phyloP scores from a whole-genome alignment of 2,888 invertebrate genomes.

The Scrobipalpa costella region DNA sequence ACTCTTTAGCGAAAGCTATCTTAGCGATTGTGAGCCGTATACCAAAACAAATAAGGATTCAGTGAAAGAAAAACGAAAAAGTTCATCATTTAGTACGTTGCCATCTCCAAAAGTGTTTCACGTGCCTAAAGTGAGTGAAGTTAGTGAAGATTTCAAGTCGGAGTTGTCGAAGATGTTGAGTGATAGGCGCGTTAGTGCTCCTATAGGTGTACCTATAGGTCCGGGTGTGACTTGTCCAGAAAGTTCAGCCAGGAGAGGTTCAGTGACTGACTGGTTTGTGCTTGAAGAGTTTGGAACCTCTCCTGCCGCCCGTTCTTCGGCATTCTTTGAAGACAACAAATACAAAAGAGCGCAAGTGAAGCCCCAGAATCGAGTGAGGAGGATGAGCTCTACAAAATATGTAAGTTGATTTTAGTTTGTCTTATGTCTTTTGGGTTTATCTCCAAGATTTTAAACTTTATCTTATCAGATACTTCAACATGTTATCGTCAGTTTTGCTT shows the following conservation, averaged over 20 bases:
- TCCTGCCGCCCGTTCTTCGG: conserved; percentile 28
- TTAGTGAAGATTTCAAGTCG: conserved; percentile 68
- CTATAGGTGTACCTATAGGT: conserved; percentile 34
- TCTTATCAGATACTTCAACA: neutral
- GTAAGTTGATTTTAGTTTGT: conserved; percentile 53
- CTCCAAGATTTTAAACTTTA: neutral
- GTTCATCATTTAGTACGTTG: conserved; percentile 63
- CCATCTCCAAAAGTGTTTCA: conserved; percentile 70
- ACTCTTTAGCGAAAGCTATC: conserved; percentile 68
- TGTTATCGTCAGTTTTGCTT: neutral
- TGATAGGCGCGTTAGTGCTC: conserved; percentile 47
- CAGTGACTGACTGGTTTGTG: conserved; percentile 75
- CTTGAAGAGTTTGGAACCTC: conserved; percentile 56
- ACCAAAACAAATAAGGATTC: conserved; percentile 51
- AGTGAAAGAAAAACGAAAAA: conserved; percentile 60
- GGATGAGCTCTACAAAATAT: conserved; percentile 77
- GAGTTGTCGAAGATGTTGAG: conserved; percentile 60
- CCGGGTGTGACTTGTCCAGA: neutral
- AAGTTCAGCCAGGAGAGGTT: conserved; percentile 58
- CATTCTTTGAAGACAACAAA: conserved; percentile 51
- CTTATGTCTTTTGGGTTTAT: neutral
- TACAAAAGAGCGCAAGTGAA: conserved; percentile 68
- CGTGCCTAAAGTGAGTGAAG: conserved; percentile 60
- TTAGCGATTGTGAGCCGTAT: conserved; percentile 73
- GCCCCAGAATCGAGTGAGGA: conserved; percentile 61